Percentiles rank a stretch among this genome's conserved stretches.
phyloP scores from a whole-genome alignment of 2,797 vertebrate species.

The Hyperoplus immaculatus region DNA sequence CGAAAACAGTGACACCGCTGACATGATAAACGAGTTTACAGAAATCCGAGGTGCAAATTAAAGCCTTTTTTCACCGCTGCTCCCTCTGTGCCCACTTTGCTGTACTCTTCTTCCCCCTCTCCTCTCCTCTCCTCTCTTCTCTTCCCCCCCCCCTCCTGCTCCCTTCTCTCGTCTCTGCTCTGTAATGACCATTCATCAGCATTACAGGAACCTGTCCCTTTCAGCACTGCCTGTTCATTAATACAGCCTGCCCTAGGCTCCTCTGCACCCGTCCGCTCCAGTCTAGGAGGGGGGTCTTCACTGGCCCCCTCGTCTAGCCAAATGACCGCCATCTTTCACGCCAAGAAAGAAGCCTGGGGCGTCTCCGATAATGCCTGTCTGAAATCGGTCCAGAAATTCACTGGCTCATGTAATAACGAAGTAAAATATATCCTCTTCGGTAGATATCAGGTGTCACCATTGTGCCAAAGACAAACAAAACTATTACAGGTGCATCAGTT shows the following conservation, averaged over 20 bases:
- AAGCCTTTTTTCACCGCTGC: conserved; percentile 72
- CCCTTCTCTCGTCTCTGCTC: conserved; percentile 73
- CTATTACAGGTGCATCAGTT: conserved; percentile 49
- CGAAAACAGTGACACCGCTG: conserved; percentile 66
- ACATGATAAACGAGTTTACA: conserved; percentile 88
- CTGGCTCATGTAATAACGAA: conserved; percentile 75
- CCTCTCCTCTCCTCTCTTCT: conserved; percentile 7
- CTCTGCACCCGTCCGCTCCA: conserved; percentile 71
- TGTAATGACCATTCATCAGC: conserved; percentile 90
- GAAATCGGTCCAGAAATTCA: conserved; percentile 78
- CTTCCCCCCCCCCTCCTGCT: conserved; percentile 36
- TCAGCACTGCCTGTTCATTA: conserved; percentile 86
- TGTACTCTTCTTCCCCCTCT: conserved; percentile 34
- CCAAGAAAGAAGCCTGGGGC: conserved; percentile 73
- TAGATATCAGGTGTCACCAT: conserved; percentile 40
- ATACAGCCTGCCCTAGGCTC: conserved; percentile 81
- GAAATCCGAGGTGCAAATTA: conserved; percentile 86
- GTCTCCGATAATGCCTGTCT: conserved; percentile 72
- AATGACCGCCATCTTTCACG: conserved; percentile 88
- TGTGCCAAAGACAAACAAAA: conserved; percentile 61
- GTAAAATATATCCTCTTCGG: conserved; percentile 38
- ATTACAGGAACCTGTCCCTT: conserved; percentile 88
- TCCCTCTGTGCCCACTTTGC: conserved; percentile 69
- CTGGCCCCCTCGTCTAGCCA: conserved; percentile 80
- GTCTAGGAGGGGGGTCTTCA: conserved; percentile 82